Percentiles rank a stretch among this genome's conserved stretches.
Conservation (phyloP, 2,888 invertebrate genomes). For the Alitta virens region DNA sequence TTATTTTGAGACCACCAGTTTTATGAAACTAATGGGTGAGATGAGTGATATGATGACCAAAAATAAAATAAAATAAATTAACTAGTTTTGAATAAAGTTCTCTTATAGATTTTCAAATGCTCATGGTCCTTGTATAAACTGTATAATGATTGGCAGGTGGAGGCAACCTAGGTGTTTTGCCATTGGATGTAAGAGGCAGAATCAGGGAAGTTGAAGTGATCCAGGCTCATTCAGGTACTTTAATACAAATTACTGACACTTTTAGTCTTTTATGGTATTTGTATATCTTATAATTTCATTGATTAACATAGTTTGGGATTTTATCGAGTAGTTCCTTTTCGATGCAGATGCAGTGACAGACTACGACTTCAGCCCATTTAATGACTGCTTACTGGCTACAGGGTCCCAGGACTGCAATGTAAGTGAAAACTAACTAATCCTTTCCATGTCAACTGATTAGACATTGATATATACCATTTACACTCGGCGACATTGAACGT, state of each 20-base stretch:
- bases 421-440: too few relatives aligned
- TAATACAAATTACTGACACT: neutral
- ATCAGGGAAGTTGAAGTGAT: neutral
- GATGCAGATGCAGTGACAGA: conserved; percentile 90
- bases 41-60: neutral
- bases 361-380: conserved; percentile 93
- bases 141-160: too few relatives aligned
- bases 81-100: too few relatives aligned
- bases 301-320: too few relatives aligned
- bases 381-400: conserved; percentile 86
- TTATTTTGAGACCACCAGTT: too few relatives aligned
- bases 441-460: too few relatives aligned
- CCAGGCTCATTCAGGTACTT: conserved; percentile 22
- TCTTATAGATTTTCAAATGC: too few relatives aligned
- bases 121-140: too few relatives aligned
- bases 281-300: too few relatives aligned
- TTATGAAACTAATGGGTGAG: neutral
- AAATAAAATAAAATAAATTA: too few relatives aligned
- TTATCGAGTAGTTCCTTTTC: conserved; percentile 75
- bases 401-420: conserved; percentile 64
- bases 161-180: neutral
- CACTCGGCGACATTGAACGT: too few relatives aligned
- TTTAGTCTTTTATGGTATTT: neutral
- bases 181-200: neutral
- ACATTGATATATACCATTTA: too few relatives aligned